Conservation (phyloP, 1,140 invertebrate genomes). For the Scaptomyza hsui region DNA sequence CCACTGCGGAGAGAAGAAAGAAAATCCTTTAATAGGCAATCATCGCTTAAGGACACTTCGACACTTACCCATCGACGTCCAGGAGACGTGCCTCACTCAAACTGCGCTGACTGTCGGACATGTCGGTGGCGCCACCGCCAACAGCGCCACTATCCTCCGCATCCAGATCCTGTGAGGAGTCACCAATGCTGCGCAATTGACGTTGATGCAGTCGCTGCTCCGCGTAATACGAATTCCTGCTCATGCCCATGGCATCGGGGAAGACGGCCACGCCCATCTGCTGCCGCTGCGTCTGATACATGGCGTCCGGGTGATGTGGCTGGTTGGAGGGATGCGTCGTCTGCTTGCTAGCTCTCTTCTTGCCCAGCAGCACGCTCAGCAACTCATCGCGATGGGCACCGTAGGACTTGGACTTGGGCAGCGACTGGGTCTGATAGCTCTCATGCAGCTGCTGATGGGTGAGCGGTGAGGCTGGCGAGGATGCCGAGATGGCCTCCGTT, state of each 20-base stretch:
- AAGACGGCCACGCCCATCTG: constrained; percentile 74
- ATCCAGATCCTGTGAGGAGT: constrained; percentile 74
- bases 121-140: constrained; percentile 51
- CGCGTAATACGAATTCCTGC: constrained; percentile 63
- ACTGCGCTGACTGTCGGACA: constrained; percentile 80
- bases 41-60: too few species aligned
- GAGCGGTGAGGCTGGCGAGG: constrained; percentile 69
- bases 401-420: constrained; percentile 80
- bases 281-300: constrained; percentile 65
- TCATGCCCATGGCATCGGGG: constrained; percentile 58
- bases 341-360: constrained; percentile 62
- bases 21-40: too few species aligned
- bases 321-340: constrained; percentile 36
- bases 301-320: constrained; percentile 43
- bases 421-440: constrained; percentile 73
- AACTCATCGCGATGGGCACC: constrained; percentile 70
- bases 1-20: constrained; percentile 52
- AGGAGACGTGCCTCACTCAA: constrained; percentile 80
- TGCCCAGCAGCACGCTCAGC: constrained; percentile 67
- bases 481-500: constrained; percentile 34
- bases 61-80: constrained; percentile 75
- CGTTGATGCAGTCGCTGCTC: constrained; percentile 53
- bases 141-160: constrained; percentile 35
- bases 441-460: constrained; percentile 66
- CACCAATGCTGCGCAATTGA: constrained; percentile 70